A percentile compares a stretch with the other conserved stretches of the same genome.
phyloP scores from a whole-genome alignment of 2,797 vertebrate genomes.

The Phyllotis vaccarum region DNA sequence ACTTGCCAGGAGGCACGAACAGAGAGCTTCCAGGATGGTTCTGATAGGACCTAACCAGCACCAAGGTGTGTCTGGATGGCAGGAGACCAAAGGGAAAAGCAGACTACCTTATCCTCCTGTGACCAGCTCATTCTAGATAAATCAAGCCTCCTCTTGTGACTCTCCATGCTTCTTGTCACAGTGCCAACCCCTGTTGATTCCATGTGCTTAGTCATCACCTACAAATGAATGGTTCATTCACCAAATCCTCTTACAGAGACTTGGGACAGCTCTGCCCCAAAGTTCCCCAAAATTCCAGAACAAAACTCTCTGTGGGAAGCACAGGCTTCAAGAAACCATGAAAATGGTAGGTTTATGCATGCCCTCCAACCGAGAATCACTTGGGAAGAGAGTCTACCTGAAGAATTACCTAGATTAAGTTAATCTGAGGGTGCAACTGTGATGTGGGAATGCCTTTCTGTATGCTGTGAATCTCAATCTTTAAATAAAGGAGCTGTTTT shows the following conservation, averaged over 20 bases:
- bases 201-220: neutral
- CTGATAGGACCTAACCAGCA: neutral
- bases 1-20: neutral
- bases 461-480: too few species aligned
- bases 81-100: neutral
- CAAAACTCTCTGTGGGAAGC: neutral
- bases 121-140: neutral
- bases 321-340: neutral
- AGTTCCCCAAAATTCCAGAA: neutral
- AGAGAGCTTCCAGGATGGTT: neutral
- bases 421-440: neutral
- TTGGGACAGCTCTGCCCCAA: neutral
- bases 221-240: neutral
- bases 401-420: neutral
- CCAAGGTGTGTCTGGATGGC: neutral
- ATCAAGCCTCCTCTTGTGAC: neutral
- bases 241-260: neutral
- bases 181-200: too few species aligned
- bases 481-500: too few species aligned
- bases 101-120: neutral
- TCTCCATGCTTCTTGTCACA: neutral
- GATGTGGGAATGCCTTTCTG: too few species aligned
- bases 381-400: neutral
- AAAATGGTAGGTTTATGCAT: neutral
- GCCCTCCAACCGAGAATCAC: neutral